A percentile compares a stretch with the other conserved stretches of the same genome.
Conservation (phyloP, 2,888 invertebrate genomes). For the Schizaphis graminum region DNA sequence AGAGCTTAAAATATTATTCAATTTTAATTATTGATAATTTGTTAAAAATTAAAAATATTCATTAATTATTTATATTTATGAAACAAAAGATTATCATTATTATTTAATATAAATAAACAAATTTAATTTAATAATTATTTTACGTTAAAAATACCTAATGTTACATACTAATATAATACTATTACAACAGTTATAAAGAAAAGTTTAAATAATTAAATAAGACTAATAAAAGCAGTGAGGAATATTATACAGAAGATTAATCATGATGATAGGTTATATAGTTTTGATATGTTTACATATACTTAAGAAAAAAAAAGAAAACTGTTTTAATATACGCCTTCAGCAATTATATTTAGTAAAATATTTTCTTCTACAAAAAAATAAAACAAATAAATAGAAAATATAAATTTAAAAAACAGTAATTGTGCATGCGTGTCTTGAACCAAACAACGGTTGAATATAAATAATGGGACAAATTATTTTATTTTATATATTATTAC, state of each 20-base stretch:
- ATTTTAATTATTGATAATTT: neutral
- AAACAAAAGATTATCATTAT: neutral
- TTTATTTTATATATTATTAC: neutral
- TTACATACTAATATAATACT: neutral
- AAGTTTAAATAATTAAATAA: neutral
- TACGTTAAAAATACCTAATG: neutral
- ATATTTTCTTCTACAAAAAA: neutral
- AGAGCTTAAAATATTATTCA: neutral
- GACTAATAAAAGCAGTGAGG: neutral
- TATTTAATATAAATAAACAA: neutral
- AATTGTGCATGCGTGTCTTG: neutral
- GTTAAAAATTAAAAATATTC: neutral
- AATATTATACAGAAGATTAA: neutral
- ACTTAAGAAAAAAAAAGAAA: neutral
- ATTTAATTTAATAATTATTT: neutral
- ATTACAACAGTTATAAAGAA: neutral
- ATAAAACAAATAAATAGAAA: neutral
- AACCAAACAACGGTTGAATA: neutral
- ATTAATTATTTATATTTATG: neutral
- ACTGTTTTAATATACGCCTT: neutral
- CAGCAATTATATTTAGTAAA: neutral
- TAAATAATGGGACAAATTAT: neutral
- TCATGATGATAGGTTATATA: neutral
- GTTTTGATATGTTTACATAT: neutral
- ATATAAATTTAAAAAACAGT: neutral